Evolutionary conservation across 2,888 invertebrate species (phyloP).

Genomic region (Platycnemis pennipes): DNA sequence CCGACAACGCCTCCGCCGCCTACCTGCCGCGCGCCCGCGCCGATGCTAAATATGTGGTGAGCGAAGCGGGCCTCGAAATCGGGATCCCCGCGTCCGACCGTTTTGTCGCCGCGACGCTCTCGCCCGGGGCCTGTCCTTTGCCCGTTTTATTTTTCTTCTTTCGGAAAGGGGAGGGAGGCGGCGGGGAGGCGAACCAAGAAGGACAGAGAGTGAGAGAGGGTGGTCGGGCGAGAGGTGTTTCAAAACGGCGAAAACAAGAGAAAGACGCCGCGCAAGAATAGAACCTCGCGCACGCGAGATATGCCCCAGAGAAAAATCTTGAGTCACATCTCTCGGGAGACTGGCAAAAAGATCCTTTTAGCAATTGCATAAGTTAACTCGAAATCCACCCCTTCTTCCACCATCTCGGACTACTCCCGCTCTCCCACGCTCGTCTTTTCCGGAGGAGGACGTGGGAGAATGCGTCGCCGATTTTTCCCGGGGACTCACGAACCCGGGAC

Average conservation of each 20-base stretch:
- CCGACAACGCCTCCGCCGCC: not conserved
- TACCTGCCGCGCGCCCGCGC: conserved; percentile 55
- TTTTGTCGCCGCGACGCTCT: conserved; percentile 38
- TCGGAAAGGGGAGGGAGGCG: not conserved
- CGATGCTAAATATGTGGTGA: conserved; percentile 66
- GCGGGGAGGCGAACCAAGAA: not conserved
- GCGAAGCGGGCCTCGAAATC: conserved; percentile 60
- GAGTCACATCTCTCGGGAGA: conserved; percentile 51
- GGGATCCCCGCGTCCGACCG: conserved; percentile 8
- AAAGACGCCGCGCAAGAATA: conserved; percentile 53
- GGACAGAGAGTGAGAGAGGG: not conserved
- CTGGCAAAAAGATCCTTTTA: conserved; percentile 1
- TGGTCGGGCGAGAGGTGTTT: conserved; percentile 21
- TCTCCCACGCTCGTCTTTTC: not conserved
- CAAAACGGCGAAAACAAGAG: conserved; percentile 59
- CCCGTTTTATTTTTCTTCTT: not conserved
- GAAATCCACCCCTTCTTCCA: not conserved
- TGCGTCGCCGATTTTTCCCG: too few relatives aligned
- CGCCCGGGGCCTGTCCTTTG: not conserved
- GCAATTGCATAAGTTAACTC: conserved; percentile 38
- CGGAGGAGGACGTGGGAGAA: not conserved
- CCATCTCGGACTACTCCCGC: not conserved
- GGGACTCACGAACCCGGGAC: too few relatives aligned
- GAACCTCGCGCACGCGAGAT: conserved; percentile 46
- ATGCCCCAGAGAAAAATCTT: conserved; percentile 30